Evolutionary conservation across 30 jellyfish, hydroid and myxozoan species (phyloP).

Genomic region (Rhopilema esculentum): DNA sequence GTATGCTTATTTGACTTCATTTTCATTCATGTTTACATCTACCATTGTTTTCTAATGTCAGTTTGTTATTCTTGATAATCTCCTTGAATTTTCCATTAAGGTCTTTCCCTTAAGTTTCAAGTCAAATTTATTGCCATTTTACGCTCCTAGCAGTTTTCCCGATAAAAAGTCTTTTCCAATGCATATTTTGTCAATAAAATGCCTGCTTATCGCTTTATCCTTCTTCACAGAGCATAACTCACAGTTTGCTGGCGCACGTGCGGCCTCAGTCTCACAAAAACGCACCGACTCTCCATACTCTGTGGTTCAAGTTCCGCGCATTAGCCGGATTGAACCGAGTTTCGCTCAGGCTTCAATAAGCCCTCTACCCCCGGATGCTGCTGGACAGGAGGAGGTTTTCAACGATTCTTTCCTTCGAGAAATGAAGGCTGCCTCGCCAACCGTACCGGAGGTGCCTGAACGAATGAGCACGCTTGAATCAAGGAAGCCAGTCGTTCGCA

Average conservation of each 20-base stretch:
- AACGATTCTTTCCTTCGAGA: slow-evolving; percentile 56
- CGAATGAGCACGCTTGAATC: not conserved
- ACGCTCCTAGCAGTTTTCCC: too few species aligned
- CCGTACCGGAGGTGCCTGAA: not conserved
- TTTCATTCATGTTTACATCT: not conserved
- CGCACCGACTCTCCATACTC: slow-evolving; percentile 23
- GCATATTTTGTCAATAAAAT: not conserved
- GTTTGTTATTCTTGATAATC: too few species aligned
- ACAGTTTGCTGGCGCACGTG: slow-evolving; percentile 47
- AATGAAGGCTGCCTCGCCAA: slow-evolving; percentile 26
- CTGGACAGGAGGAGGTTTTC: slow-evolving; percentile 45
- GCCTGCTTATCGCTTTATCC: not conserved
- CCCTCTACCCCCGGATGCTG: slow-evolving; percentile 42
- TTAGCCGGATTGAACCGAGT: slow-evolving; percentile 11
- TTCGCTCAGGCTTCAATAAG: slow-evolving; percentile 34
- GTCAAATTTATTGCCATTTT: too few species aligned
- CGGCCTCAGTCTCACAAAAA: slow-evolving; percentile 46
- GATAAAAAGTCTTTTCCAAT: not conserved
- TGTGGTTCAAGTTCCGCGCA: slow-evolving; percentile 45
- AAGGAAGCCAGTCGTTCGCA: slow-evolving; percentile 11
- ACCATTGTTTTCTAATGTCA: not conserved
- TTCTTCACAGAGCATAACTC: not conserved
- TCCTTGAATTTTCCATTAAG: too few species aligned
- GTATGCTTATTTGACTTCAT: not conserved
- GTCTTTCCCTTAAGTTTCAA: too few species aligned